Conservation (phyloP, 2,797 vertebrate genomes). For the Austrolebias charrua region DNA sequence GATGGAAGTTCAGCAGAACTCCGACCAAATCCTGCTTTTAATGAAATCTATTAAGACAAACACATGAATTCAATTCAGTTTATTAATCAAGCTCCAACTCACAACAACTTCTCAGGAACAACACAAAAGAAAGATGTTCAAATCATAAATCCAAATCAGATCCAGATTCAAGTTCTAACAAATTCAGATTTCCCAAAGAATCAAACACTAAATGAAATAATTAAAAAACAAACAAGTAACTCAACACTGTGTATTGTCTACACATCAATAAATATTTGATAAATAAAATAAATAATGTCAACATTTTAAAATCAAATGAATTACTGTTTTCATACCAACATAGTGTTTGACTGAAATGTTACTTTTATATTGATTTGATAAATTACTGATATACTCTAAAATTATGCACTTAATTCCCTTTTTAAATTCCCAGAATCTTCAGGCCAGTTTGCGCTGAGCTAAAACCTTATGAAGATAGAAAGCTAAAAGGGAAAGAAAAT, state of each 20-base stretch:
- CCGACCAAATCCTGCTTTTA: too few species aligned
- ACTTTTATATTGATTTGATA: neutral
- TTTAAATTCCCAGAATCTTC: neutral
- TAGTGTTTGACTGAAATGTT: constrained; percentile 21
- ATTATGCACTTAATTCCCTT: neutral
- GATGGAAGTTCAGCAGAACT: too few species aligned
- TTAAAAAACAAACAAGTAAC: neutral
- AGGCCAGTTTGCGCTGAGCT: neutral
- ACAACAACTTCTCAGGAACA: too few species aligned
- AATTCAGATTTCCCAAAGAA: neutral
- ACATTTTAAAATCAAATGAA: constrained; percentile 5
- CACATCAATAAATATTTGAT: constrained; percentile 46
- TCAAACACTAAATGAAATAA: neutral
- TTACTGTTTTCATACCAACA: constrained; percentile 5
- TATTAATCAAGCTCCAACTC: too few species aligned
- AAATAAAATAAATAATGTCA: constrained; percentile 58
- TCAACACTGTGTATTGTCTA: constrained; percentile 1
- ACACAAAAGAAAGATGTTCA: too few species aligned
- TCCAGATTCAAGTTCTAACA: neutral
- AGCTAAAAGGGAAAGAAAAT: neutral
- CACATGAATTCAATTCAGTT: too few species aligned
- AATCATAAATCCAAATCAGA: neutral
- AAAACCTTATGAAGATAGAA: neutral
- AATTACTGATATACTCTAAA: neutral
- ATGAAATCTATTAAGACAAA: too few species aligned